These are phyloP conservation scores for Cuniculus paca DNA, from an alignment of 2,797 vertebrate species.

Conservation along the genomic window DNA sequence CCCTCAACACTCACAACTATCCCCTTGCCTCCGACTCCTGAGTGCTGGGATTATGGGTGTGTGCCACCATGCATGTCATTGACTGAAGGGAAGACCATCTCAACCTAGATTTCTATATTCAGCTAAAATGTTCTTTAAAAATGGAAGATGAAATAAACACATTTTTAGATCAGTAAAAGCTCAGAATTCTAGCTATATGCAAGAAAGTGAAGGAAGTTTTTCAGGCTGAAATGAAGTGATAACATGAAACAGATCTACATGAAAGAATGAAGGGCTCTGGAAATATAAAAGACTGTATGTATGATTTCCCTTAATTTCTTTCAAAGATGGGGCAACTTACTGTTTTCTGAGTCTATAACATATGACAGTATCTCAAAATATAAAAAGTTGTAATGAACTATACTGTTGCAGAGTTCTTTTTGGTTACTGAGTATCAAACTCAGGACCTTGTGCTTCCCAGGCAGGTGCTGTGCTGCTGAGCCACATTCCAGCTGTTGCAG, in stretches of 20 bases:
- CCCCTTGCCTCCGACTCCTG: too few species aligned
- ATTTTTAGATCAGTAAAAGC: constrained; percentile 14
- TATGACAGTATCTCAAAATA: too few species aligned
- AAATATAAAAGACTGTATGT: background rate
- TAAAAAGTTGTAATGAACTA: background rate
- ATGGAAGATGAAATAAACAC: background rate
- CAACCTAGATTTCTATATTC: background rate
- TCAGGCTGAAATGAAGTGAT: too few species aligned
- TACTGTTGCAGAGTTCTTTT: background rate
- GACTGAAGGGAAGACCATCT: background rate
- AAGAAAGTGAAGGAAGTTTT: background rate
- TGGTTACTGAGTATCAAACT: too few species aligned
- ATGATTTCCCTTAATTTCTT: background rate
- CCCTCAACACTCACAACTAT: too few species aligned
- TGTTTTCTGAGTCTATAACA: background rate
- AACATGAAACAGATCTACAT: background rate
- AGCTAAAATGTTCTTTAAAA: too few species aligned
- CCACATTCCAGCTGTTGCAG: too few species aligned
- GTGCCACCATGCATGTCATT: too few species aligned
- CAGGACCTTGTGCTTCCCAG: too few species aligned
- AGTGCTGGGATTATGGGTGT: too few species aligned
- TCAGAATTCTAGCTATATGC: background rate
- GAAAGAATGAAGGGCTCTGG: background rate
- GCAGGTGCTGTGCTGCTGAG: too few species aligned
- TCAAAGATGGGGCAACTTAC: background rate